A percentile compares a stretch with the other conserved stretches of the same genome.
Conservation (phyloP, 2,888 invertebrate species). For the Spodoptera littoralis region DNA sequence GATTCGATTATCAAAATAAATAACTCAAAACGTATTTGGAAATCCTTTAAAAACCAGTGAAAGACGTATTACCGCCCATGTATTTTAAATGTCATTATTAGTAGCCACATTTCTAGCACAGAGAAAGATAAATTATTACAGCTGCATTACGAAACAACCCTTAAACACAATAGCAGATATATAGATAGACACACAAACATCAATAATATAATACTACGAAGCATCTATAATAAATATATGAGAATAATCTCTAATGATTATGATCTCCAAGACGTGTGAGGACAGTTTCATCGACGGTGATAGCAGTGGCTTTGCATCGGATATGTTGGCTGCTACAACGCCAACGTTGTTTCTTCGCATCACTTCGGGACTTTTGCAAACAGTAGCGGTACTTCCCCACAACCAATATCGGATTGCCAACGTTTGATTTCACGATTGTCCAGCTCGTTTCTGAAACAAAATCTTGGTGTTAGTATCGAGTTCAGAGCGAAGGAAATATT, state of each 20-base stretch:
- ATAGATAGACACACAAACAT: no score
- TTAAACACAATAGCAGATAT: no score
- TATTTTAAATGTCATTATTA: no score
- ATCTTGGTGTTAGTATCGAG: neutral
- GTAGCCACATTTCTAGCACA: no score
- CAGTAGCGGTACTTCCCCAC: conserved; percentile 62
- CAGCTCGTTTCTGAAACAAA: conserved; percentile 24
- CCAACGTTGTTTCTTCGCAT: conserved; percentile 52
- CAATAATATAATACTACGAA: no score
- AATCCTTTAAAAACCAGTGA: no score
- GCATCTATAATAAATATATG: no score
- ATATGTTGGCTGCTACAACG: conserved; percentile 52
- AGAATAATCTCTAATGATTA: conserved; percentile 27
- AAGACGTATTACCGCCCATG: no score
- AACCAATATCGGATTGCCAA: conserved; percentile 61
- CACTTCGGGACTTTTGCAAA: conserved; percentile 39
- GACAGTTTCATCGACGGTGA: conserved; percentile 32
- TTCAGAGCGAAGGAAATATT: neutral
- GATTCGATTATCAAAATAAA: no score
- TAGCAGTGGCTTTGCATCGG: conserved; percentile 45
- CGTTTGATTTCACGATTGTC: conserved; percentile 47
- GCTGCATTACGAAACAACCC: no score
- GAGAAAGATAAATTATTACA: no score
- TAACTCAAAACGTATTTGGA: no score
- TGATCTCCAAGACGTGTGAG: conserved; percentile 30